These are phyloP conservation scores for Temnothorax nylanderi DNA, from an alignment of 1,140 invertebrate species.

Conservation along the genomic window DNA sequence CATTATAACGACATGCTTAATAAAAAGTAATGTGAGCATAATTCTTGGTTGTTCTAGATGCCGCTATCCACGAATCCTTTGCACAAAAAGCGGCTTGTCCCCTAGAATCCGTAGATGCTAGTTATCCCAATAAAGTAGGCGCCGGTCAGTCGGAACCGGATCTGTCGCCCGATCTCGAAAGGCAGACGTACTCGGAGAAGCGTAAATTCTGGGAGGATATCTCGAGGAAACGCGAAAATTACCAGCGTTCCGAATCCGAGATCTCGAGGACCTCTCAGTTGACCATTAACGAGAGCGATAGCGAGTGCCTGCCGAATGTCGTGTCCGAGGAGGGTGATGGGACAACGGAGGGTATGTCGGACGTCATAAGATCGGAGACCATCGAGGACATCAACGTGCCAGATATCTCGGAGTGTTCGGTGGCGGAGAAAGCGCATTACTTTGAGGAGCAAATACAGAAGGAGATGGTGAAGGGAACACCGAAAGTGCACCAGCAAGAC, in stretches of 20 bases:
- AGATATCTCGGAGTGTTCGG: conserved; percentile 84
- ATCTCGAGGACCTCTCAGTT: conserved; percentile 81
- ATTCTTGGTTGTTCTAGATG: conserved; percentile 86
- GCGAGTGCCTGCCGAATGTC: conserved; percentile 79
- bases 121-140: conserved; percentile 82
- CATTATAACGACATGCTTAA: conserved; percentile 69
- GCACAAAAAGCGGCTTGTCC: conserved; percentile 83
- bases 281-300: conserved; percentile 83
- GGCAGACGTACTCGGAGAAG: conserved; percentile 84
- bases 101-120: conserved; percentile 85
- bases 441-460: conserved; percentile 85
- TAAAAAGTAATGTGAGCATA: conserved; percentile 82
- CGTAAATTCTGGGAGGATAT: conserved; percentile 85
- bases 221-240: conserved; percentile 81
- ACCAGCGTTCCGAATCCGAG: conserved; percentile 84
- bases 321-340: conserved; percentile 76
- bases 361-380: conserved; percentile 77
- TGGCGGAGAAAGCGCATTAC: conserved; percentile 85
- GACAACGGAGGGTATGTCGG: conserved; percentile 61
- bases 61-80: conserved; percentile 82
- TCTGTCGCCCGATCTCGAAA: conserved; percentile 79
- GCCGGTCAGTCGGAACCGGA: conserved; percentile 76
- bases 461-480: conserved; percentile 73
- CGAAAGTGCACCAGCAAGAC: conserved; percentile 62
- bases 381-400: conserved; percentile 80